Conservation (phyloP, 2,797 vertebrate species). For the Ciconia nigra region DNA sequence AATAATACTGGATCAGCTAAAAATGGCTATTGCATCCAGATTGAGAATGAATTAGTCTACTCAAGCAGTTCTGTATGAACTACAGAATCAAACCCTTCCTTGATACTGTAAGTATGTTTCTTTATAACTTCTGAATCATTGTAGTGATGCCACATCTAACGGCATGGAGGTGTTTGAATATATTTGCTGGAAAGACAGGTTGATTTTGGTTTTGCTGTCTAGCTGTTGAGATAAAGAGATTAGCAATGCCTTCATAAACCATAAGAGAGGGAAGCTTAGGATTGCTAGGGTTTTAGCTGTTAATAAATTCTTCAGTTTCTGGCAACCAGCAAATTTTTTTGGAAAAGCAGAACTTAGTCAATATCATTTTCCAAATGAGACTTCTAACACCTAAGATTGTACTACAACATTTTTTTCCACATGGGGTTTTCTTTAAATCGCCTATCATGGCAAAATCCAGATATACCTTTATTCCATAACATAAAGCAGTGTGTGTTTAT, state of each 20-base stretch:
- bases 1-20: neutral
- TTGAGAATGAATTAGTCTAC: neutral
- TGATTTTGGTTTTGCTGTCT: neutral
- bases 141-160: neutral
- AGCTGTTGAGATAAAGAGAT: neutral
- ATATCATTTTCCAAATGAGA: neutral
- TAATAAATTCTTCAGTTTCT: constrained; percentile 17
- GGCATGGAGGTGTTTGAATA: neutral
- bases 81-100: neutral
- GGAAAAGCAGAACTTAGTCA: neutral
- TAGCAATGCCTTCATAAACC: neutral
- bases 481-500: neutral
- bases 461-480: neutral
- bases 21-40: neutral
- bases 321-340: neutral
- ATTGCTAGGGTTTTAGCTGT: neutral
- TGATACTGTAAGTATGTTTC: neutral
- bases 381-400: neutral
- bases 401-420: neutral
- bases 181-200: neutral
- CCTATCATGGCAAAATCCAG: neutral
- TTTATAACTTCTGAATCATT: neutral
- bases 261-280: neutral
- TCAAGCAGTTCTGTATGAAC: neutral
- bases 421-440: neutral